Evolutionary conservation across 2,888 invertebrate genomes (phyloP).

Genomic region (Melitaea athalia): DNA sequence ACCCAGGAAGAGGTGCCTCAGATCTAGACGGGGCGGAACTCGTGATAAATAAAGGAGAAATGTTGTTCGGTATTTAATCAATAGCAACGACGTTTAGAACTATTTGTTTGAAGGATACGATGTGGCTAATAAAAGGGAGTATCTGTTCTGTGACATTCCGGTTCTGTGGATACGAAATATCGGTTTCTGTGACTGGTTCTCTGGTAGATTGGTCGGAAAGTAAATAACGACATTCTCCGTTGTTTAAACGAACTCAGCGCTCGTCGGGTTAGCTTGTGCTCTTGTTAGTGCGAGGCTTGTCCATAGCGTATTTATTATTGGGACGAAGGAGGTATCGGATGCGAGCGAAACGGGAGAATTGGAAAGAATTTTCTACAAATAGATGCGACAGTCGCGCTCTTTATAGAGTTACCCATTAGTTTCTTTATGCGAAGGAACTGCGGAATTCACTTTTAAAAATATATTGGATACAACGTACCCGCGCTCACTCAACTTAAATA

Average conservation of each 20-base stretch:
- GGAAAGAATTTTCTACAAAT: conserved; percentile 22
- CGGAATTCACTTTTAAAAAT: background rate
- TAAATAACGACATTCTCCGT: conserved; percentile 70
- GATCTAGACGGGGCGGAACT: conserved; percentile 21
- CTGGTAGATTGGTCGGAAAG: conserved; percentile 64
- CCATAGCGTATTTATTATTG: conserved; percentile 34
- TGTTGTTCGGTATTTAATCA: conserved; percentile 27
- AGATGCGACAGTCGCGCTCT: conserved; percentile 19
- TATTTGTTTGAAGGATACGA: conserved; percentile 14
- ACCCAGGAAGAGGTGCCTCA: conserved; percentile 25
- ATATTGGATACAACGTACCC: background rate
- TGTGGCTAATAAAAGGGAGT: conserved; percentile 11
- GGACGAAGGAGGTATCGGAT: conserved; percentile 29
- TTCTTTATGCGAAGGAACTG: conserved; percentile 4
- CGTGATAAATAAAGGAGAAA: conserved; percentile 18
- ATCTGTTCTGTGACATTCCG: conserved; percentile 1
- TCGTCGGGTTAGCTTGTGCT: conserved; percentile 37
- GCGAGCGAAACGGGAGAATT: conserved; percentile 22
- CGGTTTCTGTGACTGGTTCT: background rate
- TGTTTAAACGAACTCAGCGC: conserved; percentile 57
- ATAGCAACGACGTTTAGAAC: conserved; percentile 11
- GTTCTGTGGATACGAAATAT: conserved; percentile 1
- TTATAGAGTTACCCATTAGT: conserved; percentile 22
- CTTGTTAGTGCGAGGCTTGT: conserved; percentile 41
- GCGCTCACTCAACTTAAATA: background rate